A percentile compares a stretch with the other conserved stretches of the same genome.
These are phyloP conservation scores for Emmelina monodactyla DNA, from an alignment of 2,888 invertebrate genomes.

Conservation along the genomic window DNA sequence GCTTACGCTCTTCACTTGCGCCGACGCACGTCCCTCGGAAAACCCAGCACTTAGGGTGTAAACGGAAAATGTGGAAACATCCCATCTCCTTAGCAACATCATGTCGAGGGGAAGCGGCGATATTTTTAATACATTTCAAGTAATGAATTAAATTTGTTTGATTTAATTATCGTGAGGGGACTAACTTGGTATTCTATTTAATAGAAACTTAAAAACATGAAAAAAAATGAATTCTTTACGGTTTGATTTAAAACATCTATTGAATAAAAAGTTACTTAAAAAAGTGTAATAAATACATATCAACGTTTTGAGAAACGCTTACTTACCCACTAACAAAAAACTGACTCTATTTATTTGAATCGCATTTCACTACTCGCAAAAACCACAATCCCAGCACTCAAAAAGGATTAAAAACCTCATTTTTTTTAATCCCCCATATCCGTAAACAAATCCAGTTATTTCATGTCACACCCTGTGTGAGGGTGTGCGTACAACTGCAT, in stretches of 20 bases:
- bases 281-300: not conserved
- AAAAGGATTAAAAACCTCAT: too few species aligned
- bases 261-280: not conserved
- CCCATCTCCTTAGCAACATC: not conserved
- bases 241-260: not conserved
- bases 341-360: not conserved
- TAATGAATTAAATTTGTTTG: not conserved
- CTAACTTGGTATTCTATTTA: not conserved
- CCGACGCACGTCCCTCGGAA: constrained; percentile 2
- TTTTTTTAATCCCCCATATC: too few species aligned
- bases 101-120: not conserved
- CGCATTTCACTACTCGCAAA: too few species aligned
- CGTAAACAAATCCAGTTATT: too few species aligned
- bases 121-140: not conserved
- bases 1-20: constrained; percentile 9
- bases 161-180: too few species aligned
- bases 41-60: not conserved
- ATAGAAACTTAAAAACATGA: not conserved
- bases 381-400: too few species aligned
- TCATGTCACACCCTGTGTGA: too few species aligned
- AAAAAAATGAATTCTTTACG: not conserved
- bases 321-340: not conserved
- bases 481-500: too few species aligned
- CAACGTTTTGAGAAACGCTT: not conserved
- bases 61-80: not conserved